Evolutionary conservation across 2,797 vertebrate genomes (phyloP).

Genomic region (Allobates femoralis): DNA sequence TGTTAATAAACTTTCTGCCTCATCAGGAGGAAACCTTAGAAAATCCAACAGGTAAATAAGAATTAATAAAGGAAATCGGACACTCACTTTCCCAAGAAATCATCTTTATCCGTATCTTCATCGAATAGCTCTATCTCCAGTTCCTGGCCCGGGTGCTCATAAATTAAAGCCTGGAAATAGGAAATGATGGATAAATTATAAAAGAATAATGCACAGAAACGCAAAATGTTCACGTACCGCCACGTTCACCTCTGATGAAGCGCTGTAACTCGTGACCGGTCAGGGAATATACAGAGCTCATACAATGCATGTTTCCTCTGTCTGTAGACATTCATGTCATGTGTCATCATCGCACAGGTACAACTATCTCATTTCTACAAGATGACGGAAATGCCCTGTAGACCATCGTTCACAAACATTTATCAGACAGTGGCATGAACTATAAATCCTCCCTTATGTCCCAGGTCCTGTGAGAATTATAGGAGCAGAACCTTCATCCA

Average conservation of each 20-base stretch:
- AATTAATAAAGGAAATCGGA: neutral
- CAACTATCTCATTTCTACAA: neutral
- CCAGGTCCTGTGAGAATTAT: neutral
- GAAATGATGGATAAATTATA: neutral
- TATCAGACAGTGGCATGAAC: neutral
- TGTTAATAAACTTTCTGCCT: no score
- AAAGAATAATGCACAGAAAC: neutral
- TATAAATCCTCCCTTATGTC: neutral
- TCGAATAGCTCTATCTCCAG: constrained; percentile 91
- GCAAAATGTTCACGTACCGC: neutral
- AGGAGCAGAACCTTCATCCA: neutral
- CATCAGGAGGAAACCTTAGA: no score
- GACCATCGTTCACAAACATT: neutral
- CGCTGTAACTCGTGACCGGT: neutral
- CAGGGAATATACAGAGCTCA: neutral
- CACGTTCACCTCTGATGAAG: neutral
- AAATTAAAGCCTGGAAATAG: constrained; percentile 80
- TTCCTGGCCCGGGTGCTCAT: constrained; percentile 80
- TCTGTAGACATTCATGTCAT: neutral
- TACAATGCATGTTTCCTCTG: neutral
- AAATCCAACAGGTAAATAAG: no score
- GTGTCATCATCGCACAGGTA: neutral
- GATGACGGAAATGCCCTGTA: neutral
- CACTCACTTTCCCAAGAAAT: constrained; percentile 90
- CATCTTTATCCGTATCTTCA: constrained; percentile 94